phyloP scores from a whole-genome alignment of 2,888 invertebrate genomes.

The Eucera pruinosa region DNA sequence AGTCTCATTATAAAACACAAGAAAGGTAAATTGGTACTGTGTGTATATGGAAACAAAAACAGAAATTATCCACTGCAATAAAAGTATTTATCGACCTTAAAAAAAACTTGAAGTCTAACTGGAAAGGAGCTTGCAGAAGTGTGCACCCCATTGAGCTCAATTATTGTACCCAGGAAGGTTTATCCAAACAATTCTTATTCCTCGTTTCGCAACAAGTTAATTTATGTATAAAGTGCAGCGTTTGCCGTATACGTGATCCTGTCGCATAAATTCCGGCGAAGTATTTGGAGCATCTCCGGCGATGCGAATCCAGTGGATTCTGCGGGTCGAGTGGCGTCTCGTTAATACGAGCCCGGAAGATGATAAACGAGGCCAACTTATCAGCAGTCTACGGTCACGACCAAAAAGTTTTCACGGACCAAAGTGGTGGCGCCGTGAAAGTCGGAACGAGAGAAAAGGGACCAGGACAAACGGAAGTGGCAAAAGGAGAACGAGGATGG shows the following conservation, averaged over 20 bases:
- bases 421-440: slow-evolving; percentile 66
- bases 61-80: too few relatives aligned
- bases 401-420: slow-evolving; percentile 71
- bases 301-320: slow-evolving; percentile 71
- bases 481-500: slow-evolving; percentile 46
- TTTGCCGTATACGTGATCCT: slow-evolving; percentile 19
- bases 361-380: slow-evolving; percentile 75
- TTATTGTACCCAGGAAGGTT: background rate
- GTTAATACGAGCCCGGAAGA: slow-evolving; percentile 72
- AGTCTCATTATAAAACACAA: too few relatives aligned
- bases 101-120: too few relatives aligned
- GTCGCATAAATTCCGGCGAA: slow-evolving; percentile 59
- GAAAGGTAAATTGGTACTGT: too few relatives aligned
- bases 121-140: background rate
- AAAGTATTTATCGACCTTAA: too few relatives aligned
- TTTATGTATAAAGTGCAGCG: slow-evolving; percentile 50
- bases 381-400: slow-evolving; percentile 70
- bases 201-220: slow-evolving; percentile 65
- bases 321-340: slow-evolving; percentile 69
- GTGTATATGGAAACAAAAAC: too few relatives aligned
- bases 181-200: slow-evolving; percentile 33
- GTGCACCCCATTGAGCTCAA: slow-evolving; percentile 5
- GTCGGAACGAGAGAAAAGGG: slow-evolving; percentile 51
- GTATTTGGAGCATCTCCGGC: slow-evolving; percentile 64
- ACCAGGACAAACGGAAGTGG: slow-evolving; percentile 43